Evolutionary conservation across 2,797 vertebrate genomes (phyloP).

Genomic region (Sebastes cheni): DNA sequence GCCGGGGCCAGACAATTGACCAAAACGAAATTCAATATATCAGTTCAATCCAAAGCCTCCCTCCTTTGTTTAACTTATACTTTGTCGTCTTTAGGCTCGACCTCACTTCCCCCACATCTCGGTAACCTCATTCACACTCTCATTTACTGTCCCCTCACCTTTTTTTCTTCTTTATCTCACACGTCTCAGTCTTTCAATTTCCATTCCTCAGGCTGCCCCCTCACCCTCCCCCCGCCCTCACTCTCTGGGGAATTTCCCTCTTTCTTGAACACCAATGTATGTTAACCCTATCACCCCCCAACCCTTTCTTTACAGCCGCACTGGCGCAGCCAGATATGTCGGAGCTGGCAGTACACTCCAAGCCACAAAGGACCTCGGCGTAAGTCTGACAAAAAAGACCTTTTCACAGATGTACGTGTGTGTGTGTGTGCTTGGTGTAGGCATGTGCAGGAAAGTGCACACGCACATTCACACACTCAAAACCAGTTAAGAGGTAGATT

Average conservation of each 20-base stretch:
- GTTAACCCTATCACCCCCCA: background rate
- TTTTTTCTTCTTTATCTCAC: constrained; percentile 10
- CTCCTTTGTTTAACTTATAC: constrained; percentile 30
- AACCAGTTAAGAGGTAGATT: constrained; percentile 20
- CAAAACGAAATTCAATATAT: constrained; percentile 38
- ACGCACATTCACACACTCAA: background rate
- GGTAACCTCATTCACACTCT: constrained; percentile 11
- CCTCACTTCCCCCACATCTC: background rate
- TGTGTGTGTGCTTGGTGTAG: too few relatives aligned
- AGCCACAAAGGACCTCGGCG: constrained; percentile 5
- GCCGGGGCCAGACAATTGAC: constrained; percentile 24
- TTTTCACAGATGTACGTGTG: background rate
- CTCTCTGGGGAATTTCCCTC: background rate
- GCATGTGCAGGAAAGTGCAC: background rate
- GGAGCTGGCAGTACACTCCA: background rate
- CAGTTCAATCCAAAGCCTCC: constrained; percentile 24
- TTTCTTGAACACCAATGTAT: background rate
- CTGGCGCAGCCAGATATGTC: constrained; percentile 18
- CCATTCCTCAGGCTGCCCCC: background rate
- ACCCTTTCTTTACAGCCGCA: background rate
- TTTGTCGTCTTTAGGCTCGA: background rate
- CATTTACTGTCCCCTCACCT: constrained; percentile 8
- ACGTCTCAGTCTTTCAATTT: constrained; percentile 20
- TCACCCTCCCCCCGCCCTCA: background rate
- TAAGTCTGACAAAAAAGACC: background rate